A percentile compares a stretch with the other conserved stretches of the same genome.
Evolutionary conservation across 2,113 vertebrate species (phyloP).

Genomic region (Hydrochoerus hydrochaeris): DNA sequence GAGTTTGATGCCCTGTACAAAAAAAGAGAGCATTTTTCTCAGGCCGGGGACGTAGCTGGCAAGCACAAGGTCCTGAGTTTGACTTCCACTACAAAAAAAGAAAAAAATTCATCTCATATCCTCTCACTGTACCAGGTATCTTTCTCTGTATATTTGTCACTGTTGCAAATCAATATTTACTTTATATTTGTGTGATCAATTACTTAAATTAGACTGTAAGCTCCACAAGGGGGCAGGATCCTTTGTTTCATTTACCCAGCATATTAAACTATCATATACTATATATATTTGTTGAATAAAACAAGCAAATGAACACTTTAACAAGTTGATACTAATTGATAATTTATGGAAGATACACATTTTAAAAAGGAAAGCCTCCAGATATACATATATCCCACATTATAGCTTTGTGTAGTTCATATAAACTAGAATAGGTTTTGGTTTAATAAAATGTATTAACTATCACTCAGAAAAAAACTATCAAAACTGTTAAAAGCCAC

Average conservation of each 20-base stretch:
- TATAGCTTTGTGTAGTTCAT: background rate
- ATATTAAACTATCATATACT: background rate
- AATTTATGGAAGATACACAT: background rate
- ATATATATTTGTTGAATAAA: background rate
- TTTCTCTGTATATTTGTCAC: background rate
- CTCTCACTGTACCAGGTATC: background rate
- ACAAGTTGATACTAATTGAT: background rate
- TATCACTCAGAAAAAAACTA: background rate
- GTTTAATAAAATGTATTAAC: background rate
- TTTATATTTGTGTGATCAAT: background rate
- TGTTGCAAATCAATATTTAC: background rate
- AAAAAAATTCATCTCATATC: background rate
- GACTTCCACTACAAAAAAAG: too few relatives aligned
- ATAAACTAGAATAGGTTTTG: background rate
- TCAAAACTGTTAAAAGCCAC: background rate
- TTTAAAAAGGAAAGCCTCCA: background rate
- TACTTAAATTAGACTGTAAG: background rate
- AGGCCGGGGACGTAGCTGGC: too few relatives aligned
- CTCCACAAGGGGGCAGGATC: background rate
- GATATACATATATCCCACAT: background rate
- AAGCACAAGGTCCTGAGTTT: too few relatives aligned
- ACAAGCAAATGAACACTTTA: background rate
- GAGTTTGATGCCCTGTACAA: too few relatives aligned
- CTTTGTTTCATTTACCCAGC: background rate
- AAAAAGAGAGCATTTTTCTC: too few relatives aligned